phyloP scores from a whole-genome alignment of 2,113 vertebrate genomes.

The Nothoprocta pentlandii region DNA sequence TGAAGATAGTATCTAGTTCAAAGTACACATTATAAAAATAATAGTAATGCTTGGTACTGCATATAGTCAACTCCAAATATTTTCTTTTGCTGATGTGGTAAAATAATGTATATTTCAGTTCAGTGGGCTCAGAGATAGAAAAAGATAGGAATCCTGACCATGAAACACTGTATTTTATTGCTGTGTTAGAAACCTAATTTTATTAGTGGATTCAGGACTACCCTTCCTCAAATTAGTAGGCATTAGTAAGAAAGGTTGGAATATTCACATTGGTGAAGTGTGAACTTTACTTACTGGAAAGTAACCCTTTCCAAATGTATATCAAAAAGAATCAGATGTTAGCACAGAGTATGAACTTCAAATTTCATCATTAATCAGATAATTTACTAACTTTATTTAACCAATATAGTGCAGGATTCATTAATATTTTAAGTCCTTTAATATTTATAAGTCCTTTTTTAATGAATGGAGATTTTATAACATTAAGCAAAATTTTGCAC shows the following conservation, averaged over 20 bases:
- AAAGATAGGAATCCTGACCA: background rate
- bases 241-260: background rate
- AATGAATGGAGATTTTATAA: background rate
- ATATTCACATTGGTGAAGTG: background rate
- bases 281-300: background rate
- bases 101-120: background rate
- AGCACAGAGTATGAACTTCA: background rate
- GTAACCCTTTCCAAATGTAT: background rate
- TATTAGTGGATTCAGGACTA: background rate
- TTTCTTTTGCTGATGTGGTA: background rate
- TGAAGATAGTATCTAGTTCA: background rate
- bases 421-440: background rate
- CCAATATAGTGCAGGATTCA: background rate
- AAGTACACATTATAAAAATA: conserved; percentile 22
- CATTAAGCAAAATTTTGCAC: background rate
- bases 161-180: background rate
- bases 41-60: background rate
- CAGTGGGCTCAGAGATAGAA: background rate
- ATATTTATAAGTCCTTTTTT: background rate
- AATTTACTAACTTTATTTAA: background rate
- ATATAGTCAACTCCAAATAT: background rate
- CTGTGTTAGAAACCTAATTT: background rate
- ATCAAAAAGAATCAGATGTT: background rate
- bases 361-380: background rate
- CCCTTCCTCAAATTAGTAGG: background rate